Evolutionary conservation across 1,140 invertebrate genomes (phyloP).

Genomic region (Zophobas atratus): DNA sequence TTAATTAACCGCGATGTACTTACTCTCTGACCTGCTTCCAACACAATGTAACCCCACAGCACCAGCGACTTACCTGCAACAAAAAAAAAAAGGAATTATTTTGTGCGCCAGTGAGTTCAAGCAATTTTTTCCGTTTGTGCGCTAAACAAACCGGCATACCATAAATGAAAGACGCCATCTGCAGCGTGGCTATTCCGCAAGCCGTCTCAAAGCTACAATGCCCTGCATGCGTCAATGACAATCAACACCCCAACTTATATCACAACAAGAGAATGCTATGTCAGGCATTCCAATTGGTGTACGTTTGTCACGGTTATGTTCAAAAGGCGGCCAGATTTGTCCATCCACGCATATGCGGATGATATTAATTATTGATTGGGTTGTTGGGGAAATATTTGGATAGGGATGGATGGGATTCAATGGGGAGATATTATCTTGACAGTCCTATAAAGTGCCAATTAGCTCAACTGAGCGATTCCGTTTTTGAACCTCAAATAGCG

Average conservation of each 20-base stretch:
- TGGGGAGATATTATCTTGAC: conserved; percentile 35
- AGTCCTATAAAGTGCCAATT: conserved; percentile 32
- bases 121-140: conserved; percentile 15
- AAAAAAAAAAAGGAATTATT: conserved; percentile 17
- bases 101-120: not conserved
- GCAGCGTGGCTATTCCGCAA: conserved; percentile 27
- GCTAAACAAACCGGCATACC: conserved; percentile 3
- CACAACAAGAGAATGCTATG: conserved; percentile 49
- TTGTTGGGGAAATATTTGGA: conserved; percentile 23
- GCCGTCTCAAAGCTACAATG: conserved; percentile 37
- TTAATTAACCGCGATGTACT: not conserved
- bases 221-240: conserved; percentile 50
- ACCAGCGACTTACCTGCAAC: conserved; percentile 31
- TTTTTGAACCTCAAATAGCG: conserved; percentile 6
- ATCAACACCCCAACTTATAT: conserved; percentile 52
- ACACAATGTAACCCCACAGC: not conserved
- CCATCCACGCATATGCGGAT: conserved; percentile 17
- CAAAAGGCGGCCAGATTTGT: conserved; percentile 39
- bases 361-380: conserved; percentile 31
- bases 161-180: conserved; percentile 25
- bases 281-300: conserved; percentile 44
- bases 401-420: conserved; percentile 25
- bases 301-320: conserved; percentile 42
- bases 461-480: conserved; percentile 20
- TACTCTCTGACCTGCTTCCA: conserved; percentile 1